These are phyloP conservation scores for Parus major DNA, from an alignment of 2,113 vertebrate genomes.

Conservation along the genomic window DNA sequence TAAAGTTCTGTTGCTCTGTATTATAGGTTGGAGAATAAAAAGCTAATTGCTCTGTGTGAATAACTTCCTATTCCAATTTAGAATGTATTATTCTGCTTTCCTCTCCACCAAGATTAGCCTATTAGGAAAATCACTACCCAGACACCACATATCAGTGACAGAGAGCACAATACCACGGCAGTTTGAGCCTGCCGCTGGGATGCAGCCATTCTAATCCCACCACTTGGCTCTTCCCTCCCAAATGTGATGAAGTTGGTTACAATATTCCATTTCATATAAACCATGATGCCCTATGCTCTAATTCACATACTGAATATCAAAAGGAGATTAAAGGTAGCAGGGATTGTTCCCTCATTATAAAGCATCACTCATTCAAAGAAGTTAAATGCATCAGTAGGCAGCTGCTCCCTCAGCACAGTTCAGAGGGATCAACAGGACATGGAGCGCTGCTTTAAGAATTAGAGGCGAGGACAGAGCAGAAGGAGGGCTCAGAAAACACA, in stretches of 20 bases:
- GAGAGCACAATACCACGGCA: neutral
- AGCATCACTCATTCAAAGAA: slow-evolving; percentile 13
- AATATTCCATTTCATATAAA: neutral
- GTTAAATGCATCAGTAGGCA: neutral
- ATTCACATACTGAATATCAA: neutral
- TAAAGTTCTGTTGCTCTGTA: neutral
- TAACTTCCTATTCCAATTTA: slow-evolving; percentile 7
- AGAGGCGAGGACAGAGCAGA: slow-evolving; percentile 12
- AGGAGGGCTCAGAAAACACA: slow-evolving; percentile 22
- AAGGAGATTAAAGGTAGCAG: neutral
- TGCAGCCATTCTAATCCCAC: neutral
- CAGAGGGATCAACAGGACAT: neutral
- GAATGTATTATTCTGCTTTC: slow-evolving; percentile 27
- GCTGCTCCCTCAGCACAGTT: neutral
- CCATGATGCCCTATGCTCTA: neutral
- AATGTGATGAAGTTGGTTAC: neutral
- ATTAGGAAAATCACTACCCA: slow-evolving; percentile 29
- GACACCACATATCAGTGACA: neutral
- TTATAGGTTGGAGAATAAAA: neutral
- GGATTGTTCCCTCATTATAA: neutral
- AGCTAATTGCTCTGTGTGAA: slow-evolving; percentile 33
- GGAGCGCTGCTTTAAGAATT: slow-evolving; percentile 3
- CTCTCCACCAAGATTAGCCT: slow-evolving; percentile 23
- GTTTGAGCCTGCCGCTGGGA: slow-evolving; percentile 6
- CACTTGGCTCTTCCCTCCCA: neutral